phyloP scores from a whole-genome alignment of 1,140 invertebrate genomes.

The Himalopsyche phryganea region DNA sequence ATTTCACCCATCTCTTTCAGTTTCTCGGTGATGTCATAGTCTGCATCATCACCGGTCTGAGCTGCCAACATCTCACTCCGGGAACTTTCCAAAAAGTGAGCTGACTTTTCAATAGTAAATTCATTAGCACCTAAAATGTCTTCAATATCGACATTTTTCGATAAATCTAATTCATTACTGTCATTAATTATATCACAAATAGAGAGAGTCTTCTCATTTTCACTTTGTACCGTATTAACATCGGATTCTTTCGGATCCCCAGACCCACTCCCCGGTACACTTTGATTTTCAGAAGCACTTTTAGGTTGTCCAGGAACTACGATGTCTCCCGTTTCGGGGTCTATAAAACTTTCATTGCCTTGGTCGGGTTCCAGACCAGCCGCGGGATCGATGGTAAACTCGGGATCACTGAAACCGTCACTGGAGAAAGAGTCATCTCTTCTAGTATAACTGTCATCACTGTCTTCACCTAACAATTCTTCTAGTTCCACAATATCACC shows the following conservation, averaged over 20 bases:
- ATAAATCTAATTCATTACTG: constrained; percentile 43
- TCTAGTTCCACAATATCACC: constrained; percentile 50
- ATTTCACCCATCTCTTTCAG: constrained; percentile 59
- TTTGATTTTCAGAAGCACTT: neutral
- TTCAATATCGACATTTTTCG: constrained; percentile 50
- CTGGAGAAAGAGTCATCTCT: constrained; percentile 35
- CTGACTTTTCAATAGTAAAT: constrained; percentile 41
- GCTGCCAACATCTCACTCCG: constrained; percentile 41
- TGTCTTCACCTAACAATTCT: constrained; percentile 47
- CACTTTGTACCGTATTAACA: neutral
- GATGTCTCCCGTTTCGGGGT: constrained; percentile 52
- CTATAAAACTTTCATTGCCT: constrained; percentile 51
- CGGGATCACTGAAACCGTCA: constrained; percentile 50
- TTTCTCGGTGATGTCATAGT: constrained; percentile 53
- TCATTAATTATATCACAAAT: constrained; percentile 52
- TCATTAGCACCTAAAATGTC: constrained; percentile 47
- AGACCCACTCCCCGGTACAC: neutral
- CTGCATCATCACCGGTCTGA: constrained; percentile 17
- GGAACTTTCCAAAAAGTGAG: neutral
- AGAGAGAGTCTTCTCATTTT: constrained; percentile 42
- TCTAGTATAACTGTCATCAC: constrained; percentile 32
- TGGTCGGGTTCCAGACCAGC: constrained; percentile 48
- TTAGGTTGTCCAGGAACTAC: constrained; percentile 38
- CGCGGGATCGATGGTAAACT: constrained; percentile 49
- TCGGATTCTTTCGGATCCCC: neutral